Base-by-base conservation (phyloP, 1,140 invertebrate species). In the Daktulosphaira vitifoliae region DNA sequence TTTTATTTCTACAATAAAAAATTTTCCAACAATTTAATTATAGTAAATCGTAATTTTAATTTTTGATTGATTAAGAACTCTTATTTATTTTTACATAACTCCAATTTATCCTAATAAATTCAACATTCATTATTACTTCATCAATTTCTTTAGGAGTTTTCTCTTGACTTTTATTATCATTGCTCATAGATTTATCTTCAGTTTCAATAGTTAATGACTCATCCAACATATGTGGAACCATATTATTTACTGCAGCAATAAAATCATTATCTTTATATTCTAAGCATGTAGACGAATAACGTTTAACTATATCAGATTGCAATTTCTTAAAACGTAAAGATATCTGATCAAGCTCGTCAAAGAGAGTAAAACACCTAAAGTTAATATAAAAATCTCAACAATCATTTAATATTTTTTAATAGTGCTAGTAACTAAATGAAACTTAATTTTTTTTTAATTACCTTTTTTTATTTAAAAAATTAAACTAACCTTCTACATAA, bases 271-370 rank as follows among this genome's bases (percentile, higher is more conserved):
- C 26, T 46, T 48, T 62, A 29, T 62, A 62, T 22, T 62, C 56
- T 13, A 33, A 29, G 22, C 56, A 62, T 15, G 56, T 62, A 33
- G 56, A 62, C 18, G 56, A 46, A 1, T 48, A 62, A 62, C 56
- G 56, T 37, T 62, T 62, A 62, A 62, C 46, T 29, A 62, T 62
- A 20, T 62, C 56, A 33, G 56, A 20, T 33, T 62, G 56, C 29
- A 62, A 39, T 16, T 62, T 62, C 29, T 33, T 48, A 9, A 48
- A 62, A 22, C 56, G 56, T 48, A 16, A 46, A 26, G 56, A 62
- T 48, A 62, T 62, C 5, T 62, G 56, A 48, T 62, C 56, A 3
- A 62, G 29, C 13, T 62, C 56, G 46, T 62, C 56, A 62, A 62
- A 62, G 20, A 62, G 56, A 22, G 56, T 62, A 48, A 62, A 62